phyloP scores from a whole-genome alignment of 2,113 vertebrate genomes.

The Vulpes vulpes region DNA sequence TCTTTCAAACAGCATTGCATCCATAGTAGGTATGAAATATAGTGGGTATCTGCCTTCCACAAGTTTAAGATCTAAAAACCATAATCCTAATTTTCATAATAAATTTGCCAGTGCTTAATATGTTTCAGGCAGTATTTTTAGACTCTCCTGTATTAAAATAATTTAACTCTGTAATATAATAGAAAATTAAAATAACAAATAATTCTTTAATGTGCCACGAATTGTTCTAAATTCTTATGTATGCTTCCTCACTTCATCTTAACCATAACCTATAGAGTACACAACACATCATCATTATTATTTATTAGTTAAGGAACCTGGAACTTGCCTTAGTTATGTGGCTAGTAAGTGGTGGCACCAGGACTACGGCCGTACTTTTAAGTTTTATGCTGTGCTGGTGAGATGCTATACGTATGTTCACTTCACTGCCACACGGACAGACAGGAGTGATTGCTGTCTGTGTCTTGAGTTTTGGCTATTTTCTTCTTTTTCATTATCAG shows the following conservation, averaged over 20 bases:
- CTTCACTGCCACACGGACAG: not conserved
- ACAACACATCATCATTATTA: not conserved
- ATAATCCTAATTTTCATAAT: not conserved
- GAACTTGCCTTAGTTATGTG: not conserved
- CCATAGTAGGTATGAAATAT: not conserved
- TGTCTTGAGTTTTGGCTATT: not conserved
- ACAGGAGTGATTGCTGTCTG: not conserved
- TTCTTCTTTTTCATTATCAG: not conserved
- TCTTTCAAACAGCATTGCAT: not conserved
- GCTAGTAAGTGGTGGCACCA: not conserved
- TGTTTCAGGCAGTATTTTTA: not conserved
- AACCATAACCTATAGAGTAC: not conserved
- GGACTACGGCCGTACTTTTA: not conserved
- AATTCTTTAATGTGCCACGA: not conserved
- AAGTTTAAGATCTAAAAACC: not conserved
- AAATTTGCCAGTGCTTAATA: not conserved
- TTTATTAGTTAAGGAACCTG: not conserved
- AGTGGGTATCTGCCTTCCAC: not conserved
- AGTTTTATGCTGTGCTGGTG: not conserved
- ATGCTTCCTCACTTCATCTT: not conserved
- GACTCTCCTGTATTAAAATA: not conserved
- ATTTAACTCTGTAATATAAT: not conserved
- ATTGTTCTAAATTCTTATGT: not conserved
- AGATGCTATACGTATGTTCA: not conserved
- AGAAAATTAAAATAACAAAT: not conserved